Percentiles rank a stretch among this genome's conserved stretches.
These are phyloP conservation scores for Cyclura pinguis DNA, from an alignment of 2,797 vertebrate genomes.

Conservation along the genomic window DNA sequence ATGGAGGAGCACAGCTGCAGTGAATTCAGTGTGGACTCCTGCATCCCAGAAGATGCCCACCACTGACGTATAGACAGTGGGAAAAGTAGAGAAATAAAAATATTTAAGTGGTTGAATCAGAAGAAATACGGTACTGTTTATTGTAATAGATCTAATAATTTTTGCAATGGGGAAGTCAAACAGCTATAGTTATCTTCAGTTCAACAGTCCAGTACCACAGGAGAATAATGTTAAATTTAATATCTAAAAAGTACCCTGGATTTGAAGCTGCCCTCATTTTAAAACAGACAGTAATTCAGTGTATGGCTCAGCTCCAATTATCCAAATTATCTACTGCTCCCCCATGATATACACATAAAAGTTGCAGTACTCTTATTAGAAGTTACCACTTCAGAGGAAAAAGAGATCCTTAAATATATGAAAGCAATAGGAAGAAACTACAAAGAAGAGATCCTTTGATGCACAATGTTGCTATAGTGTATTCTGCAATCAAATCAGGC, in stretches of 20 bases:
- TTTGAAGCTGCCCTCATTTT: slow-evolving; percentile 52
- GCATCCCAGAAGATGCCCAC: neutral
- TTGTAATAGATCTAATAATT: neutral
- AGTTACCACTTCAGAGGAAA: slow-evolving; percentile 34
- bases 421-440: slow-evolving; percentile 2
- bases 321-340: slow-evolving; percentile 47
- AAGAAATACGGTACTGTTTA: neutral
- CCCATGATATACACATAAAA: slow-evolving; percentile 46
- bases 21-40: neutral
- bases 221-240: slow-evolving; percentile 47
- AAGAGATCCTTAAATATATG: neutral
- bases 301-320: slow-evolving; percentile 45
- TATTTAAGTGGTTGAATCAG: neutral
- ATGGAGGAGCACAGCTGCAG: neutral
- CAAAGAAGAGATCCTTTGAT: slow-evolving; percentile 36
- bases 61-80: neutral
- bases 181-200: slow-evolving; percentile 23
- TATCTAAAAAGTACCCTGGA: slow-evolving; percentile 23
- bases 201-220: slow-evolving; percentile 8
- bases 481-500: slow-evolving; percentile 9
- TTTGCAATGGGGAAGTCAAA: slow-evolving; percentile 37
- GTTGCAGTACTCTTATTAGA: slow-evolving; percentile 22
- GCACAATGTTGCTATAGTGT: neutral
- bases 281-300: slow-evolving; percentile 45
- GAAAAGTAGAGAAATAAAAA: neutral